These are phyloP conservation scores for Fragum whitleyi DNA, from an alignment of 2,888 invertebrate species.

Conservation along the genomic window DNA sequence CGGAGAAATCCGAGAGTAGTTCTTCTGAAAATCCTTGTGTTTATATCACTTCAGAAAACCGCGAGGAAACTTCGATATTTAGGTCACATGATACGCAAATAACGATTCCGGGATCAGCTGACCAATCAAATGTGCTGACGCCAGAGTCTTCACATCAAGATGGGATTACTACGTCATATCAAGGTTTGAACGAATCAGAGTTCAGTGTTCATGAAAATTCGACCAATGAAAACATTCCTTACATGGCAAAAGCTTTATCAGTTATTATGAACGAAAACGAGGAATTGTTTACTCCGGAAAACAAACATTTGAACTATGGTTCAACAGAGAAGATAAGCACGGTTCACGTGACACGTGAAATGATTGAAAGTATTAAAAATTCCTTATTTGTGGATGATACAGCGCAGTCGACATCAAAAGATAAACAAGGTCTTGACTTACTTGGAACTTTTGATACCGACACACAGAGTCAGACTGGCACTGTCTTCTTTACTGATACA, in stretches of 20 bases:
- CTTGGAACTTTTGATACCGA: not conserved
- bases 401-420: not conserved
- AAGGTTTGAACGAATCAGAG: not conserved
- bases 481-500: not conserved
- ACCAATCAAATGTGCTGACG: not conserved
- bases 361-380: constrained; percentile 1
- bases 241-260: constrained; percentile 13
- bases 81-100: not conserved
- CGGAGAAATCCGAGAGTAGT: constrained; percentile 13
- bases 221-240: constrained; percentile 1
- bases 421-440: not conserved
- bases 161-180: not conserved
- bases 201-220: not conserved
- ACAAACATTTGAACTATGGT: constrained; percentile 44
- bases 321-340: constrained; percentile 3
- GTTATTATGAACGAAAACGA: constrained; percentile 33
- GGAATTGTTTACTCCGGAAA: constrained; percentile 35
- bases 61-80: not conserved
- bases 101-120: not conserved
- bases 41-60: not conserved
- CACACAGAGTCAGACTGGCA: not conserved
- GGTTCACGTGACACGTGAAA: not conserved
- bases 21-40: not conserved
- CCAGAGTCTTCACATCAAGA: not conserved
- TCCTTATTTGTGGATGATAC: not conserved